Evolutionary conservation across 1,140 invertebrate species (phyloP).

Genomic region (Penaeus vannamei): DNA sequence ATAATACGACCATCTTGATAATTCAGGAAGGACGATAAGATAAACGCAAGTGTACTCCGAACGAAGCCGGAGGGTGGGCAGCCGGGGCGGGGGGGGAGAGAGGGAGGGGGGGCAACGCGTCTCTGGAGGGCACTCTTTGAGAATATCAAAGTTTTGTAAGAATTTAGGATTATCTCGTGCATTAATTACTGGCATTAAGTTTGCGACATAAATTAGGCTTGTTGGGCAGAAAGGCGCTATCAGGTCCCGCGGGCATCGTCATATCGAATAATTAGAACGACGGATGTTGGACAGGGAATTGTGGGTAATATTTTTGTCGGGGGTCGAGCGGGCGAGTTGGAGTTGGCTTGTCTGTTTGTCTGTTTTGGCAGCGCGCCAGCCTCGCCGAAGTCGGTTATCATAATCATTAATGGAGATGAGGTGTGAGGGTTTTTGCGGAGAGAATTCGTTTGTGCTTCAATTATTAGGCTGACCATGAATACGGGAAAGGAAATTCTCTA

Average conservation of each 20-base stretch:
- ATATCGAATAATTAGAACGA: conserved; percentile 64
- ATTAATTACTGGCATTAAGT: conserved; percentile 64
- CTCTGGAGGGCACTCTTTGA: conserved; percentile 52
- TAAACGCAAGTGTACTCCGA: neutral
- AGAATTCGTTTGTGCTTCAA: too few relatives aligned
- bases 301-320: conserved; percentile 54
- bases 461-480: too few relatives aligned
- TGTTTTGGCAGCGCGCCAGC: neutral
- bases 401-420: too few relatives aligned
- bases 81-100: neutral
- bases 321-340: conserved; percentile 13
- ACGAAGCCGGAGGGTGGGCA: conserved; percentile 9
- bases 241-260: conserved; percentile 57
- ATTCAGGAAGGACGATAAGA: conserved; percentile 5
- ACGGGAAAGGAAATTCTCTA: too few relatives aligned
- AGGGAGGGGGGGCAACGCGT: neutral
- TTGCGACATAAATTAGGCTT: conserved; percentile 64
- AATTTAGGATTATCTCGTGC: conserved; percentile 63
- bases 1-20: conserved; percentile 20
- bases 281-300: conserved; percentile 56
- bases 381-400: neutral
- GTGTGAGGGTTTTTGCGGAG: too few relatives aligned
- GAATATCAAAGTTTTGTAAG: conserved; percentile 65
- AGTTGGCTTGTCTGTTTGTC: conserved; percentile 23
- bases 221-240: conserved; percentile 57